Base-by-base conservation (phyloP, 2,797 vertebrate genomes). In the Morus bassanus region DNA sequence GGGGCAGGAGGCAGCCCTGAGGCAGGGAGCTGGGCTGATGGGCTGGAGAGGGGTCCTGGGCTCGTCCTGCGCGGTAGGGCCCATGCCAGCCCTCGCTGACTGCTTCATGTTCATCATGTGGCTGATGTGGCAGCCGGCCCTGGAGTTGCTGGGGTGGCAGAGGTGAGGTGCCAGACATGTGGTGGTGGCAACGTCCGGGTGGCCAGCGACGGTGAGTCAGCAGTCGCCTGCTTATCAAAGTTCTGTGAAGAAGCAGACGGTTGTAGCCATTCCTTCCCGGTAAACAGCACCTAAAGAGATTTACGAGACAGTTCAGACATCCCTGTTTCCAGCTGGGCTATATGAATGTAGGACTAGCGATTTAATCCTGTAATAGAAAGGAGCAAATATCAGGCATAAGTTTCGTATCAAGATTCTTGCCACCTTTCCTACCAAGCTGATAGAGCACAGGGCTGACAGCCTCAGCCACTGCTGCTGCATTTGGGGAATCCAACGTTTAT, bases 1-100 rank as follows among this genome's bases (percentile, higher is more conserved):
- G 45, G 78, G 67, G 39, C 27, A 61, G 63, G 27, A 88, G 73
- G 41, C 53, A 74, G 57, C 18, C 45, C 27, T 0, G 0, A 77
- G 63, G 5, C 0, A 1, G 35, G 28, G 10, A 18, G n/a, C 17
- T 5, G 3, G 9, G 6, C 6, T 65, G 30, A 83, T 22, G 59
- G 51, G n/a, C n/a, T 79, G 46, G 54, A 73, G 57, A 78, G 31
- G 19, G 15, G 33, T 72, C 41, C 37, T 1, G 1, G 35, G 39
- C 18, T 80, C 13, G 4, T 88, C 35, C 59, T 39, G 30, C 4
- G 13, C 5, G 0, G 13, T 21, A n/a, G 51, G 22, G 48, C 22
- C 68, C 65, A 24, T n/a, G 28, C 11, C 53, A 53, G 18, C 59
- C 7, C 14, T 72, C 1, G 1, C 1, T 45, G 77, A 70, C 45